phyloP scores from a whole-genome alignment of 2,888 invertebrate genomes.

The Notocelia uddmanniana region DNA sequence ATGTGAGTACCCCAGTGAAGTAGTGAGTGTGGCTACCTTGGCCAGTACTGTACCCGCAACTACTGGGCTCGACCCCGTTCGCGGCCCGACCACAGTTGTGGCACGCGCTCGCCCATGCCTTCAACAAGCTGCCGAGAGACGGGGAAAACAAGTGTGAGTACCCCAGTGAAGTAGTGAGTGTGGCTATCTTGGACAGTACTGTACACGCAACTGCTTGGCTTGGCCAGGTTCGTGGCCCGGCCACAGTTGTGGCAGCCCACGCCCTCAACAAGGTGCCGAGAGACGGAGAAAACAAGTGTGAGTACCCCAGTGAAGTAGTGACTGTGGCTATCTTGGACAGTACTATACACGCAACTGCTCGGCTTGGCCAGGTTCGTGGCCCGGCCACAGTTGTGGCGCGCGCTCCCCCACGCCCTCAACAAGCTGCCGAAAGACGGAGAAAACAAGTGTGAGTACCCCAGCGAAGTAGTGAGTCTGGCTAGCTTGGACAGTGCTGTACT shows the following conservation, averaged over 20 bases:
- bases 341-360: conserved; percentile 83
- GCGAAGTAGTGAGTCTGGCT: too few relatives aligned
- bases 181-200: conserved; percentile 90
- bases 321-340: conserved; percentile 91
- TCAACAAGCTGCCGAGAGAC: conserved; percentile 88
- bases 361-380: conserved; percentile 83
- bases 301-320: conserved; percentile 57
- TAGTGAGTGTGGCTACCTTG: conserved; percentile 89
- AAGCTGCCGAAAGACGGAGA: conserved; percentile 85
- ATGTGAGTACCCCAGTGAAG: conserved; percentile 69
- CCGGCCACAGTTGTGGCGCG: too few relatives aligned
- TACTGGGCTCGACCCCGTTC: conserved; percentile 83
- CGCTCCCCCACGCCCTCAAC: conserved; percentile 91
- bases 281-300: conserved; percentile 75
- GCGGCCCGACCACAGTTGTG: conserved; percentile 89
- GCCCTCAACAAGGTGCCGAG: conserved; percentile 89
- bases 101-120: conserved; percentile 91
- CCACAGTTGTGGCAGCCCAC: conserved; percentile 93
- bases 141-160: conserved; percentile 74
- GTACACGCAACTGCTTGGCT: conserved; percentile 83
- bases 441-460: conserved; percentile 69
- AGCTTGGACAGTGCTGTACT: too few relatives aligned
- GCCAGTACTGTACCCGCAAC: conserved; percentile 86
- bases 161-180: conserved; percentile 66
- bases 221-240: conserved; percentile 83